Evolutionary conservation across 2,888 invertebrate genomes (phyloP), one percentile per base, ranked within the genome.

Genomic region (Ctena decussata): DNA sequence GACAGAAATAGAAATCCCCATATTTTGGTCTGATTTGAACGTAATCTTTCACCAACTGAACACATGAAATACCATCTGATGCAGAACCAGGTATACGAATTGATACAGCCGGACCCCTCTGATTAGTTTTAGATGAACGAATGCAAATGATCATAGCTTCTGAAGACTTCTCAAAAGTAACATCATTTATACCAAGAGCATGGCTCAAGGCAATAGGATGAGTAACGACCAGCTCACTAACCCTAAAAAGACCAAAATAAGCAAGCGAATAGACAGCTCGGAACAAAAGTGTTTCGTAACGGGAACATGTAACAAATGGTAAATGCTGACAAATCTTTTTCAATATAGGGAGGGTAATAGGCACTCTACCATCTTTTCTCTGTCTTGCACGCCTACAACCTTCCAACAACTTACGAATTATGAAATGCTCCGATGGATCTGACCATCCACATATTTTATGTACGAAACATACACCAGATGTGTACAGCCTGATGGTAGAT

Each of bases 41-140:
- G 15, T 41, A 41, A 41, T 15, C 15, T 15, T 41, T 6, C 41
- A 41, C 41, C 6, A 15, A 6, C 41, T 6, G 6, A 6, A 41
- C 41, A 41, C 41, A 41, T 11, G 8, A 41, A 41, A 41, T 11
- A 6, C 6, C 6, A 41, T 6, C 8, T 11, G 6, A 11, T 6
- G 6, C 41, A 6, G 41, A 11, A 41, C 8, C 41, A 41, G 41
- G 41, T 11, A 53, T 49, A 12, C 2, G n/a, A 15, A 49, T 8
- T 32, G 30, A 32, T 1, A 6, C 24, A n/a, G 76, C 0, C 5
- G 5, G 0, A n/a, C 76, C 76, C 21, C 24, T 0, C 60, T 76
- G 76, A 27, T 60, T 60, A 15, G 75, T 35, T 76, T 76, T 76
- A 39, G 76, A 60, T n/a, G 15, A 12, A 8, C 76, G 18, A 35